phyloP scores from a whole-genome alignment of 2,113 vertebrate genomes.

The Grantiella picta region DNA sequence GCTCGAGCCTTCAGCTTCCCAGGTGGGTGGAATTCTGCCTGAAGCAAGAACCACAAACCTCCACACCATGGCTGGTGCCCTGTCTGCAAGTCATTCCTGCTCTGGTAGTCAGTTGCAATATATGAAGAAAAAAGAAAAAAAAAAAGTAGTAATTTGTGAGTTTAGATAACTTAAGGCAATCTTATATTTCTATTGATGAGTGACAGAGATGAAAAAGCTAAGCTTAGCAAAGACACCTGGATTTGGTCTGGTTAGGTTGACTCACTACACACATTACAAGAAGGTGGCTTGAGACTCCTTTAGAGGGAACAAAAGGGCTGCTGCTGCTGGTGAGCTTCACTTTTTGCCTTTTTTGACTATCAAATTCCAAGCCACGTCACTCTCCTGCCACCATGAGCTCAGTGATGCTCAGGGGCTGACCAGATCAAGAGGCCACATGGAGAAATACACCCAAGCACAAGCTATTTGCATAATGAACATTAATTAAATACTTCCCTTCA shows the following conservation, averaged over 20 bases:
- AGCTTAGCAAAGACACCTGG: background rate
- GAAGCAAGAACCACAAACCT: background rate
- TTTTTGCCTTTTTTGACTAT: background rate
- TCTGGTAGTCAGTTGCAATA: background rate
- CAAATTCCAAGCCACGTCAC: fast-evolving
- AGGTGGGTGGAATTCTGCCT: background rate
- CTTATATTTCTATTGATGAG: background rate
- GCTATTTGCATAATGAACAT: background rate
- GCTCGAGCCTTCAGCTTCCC: background rate
- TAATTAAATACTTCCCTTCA: background rate
- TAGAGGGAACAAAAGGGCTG: fast-evolving
- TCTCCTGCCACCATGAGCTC: background rate
- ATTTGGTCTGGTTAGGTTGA: fast-evolving
- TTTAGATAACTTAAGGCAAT: background rate
- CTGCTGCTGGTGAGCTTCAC: background rate
- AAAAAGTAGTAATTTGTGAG: too few species aligned
- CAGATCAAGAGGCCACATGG: background rate
- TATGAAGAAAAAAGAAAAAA: background rate
- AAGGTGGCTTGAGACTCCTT: background rate
- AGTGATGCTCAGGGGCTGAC: background rate
- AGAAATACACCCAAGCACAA: background rate
- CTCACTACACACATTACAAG: background rate
- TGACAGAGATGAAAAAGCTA: background rate
- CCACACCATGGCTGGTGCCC: background rate
- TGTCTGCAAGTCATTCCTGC: background rate